phyloP scores from a whole-genome alignment of 2,113 vertebrate genomes.

The Tympanuchus pallidicinctus region DNA sequence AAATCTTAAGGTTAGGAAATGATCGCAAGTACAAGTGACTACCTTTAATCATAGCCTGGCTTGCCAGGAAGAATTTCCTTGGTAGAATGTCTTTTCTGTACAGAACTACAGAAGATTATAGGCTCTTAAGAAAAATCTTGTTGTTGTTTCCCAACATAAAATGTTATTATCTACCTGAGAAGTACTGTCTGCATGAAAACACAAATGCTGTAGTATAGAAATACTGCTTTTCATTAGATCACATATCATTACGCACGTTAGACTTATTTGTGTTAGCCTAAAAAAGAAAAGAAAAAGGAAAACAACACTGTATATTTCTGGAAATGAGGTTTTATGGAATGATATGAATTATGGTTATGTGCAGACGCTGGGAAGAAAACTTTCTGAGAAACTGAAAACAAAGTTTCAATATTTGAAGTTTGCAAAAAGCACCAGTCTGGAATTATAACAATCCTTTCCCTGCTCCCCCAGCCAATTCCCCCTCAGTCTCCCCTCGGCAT shows the following conservation, averaged over 20 bases:
- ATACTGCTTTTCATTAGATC: not conserved
- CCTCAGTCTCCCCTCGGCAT: slow-evolving; percentile 38
- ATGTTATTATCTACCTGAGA: slow-evolving; percentile 29
- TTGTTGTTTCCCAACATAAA: slow-evolving; percentile 29
- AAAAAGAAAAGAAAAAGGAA: not conserved
- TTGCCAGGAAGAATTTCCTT: slow-evolving; percentile 64
- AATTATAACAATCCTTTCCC: slow-evolving; percentile 12
- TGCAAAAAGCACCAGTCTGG: slow-evolving; percentile 26
- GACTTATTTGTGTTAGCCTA: not conserved
- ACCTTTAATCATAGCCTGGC: slow-evolving; percentile 63
- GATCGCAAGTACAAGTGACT: slow-evolving; percentile 62
- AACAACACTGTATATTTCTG: not conserved
- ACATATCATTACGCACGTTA: not conserved
- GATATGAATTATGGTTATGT: slow-evolving; percentile 46
- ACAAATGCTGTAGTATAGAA: not conserved
- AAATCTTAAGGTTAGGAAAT: slow-evolving; percentile 54
- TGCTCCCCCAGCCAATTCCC: not conserved
- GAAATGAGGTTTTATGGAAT: slow-evolving; percentile 48
- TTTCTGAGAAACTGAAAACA: not conserved
- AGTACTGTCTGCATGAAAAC: slow-evolving; percentile 8
- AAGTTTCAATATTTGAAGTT: slow-evolving; percentile 41
- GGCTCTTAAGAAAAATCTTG: not conserved
- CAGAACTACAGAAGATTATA: slow-evolving; percentile 65
- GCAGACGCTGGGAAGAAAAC: slow-evolving; percentile 28
- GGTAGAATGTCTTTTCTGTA: slow-evolving; percentile 24